These are phyloP conservation scores for Folsomia candida DNA, from an alignment of 2,888 invertebrate species.

Conservation along the genomic window DNA sequence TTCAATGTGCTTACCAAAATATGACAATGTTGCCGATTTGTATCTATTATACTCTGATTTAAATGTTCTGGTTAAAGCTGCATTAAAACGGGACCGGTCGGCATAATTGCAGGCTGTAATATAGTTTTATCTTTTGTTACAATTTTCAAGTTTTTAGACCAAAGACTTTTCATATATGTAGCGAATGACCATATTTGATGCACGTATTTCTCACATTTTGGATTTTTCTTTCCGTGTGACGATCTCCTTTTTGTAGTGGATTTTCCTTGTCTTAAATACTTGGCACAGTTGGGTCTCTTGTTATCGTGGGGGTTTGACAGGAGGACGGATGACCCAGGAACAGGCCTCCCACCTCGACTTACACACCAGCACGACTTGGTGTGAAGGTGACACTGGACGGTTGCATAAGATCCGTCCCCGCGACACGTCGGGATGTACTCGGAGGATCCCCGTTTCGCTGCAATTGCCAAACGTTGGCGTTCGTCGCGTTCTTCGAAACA, in stretches of 20 bases:
- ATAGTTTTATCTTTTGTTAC: not conserved
- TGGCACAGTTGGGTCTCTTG: slow-evolving; percentile 66
- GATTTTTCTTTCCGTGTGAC: slow-evolving; percentile 45
- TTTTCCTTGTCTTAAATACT: slow-evolving; percentile 44
- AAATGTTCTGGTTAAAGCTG: slow-evolving; percentile 79
- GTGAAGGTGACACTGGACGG: slow-evolving; percentile 74
- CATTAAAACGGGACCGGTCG: slow-evolving; percentile 78
- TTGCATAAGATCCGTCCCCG: slow-evolving; percentile 77
- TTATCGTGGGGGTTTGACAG: slow-evolving; percentile 55
- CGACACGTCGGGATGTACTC: slow-evolving; percentile 70
- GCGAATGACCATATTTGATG: slow-evolving; percentile 10
- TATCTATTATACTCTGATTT: slow-evolving; percentile 63
- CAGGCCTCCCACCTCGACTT: slow-evolving; percentile 73
- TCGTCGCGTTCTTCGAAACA: slow-evolving; percentile 46
- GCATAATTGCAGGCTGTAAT: slow-evolving; percentile 65
- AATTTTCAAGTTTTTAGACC: not conserved
- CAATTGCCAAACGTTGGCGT: slow-evolving; percentile 32
- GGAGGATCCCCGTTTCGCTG: slow-evolving; percentile 9
- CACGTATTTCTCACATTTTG: slow-evolving; percentile 43
- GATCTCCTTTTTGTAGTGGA: slow-evolving; percentile 47
- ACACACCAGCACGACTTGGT: slow-evolving; percentile 88
- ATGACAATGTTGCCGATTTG: slow-evolving; percentile 55
- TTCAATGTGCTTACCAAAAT: slow-evolving; percentile 7
- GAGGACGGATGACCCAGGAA: slow-evolving; percentile 74
- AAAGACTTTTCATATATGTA: no score